Evolutionary conservation across 2,113 vertebrate genomes (phyloP).

Genomic region (Lethenteron reissneri): DNA sequence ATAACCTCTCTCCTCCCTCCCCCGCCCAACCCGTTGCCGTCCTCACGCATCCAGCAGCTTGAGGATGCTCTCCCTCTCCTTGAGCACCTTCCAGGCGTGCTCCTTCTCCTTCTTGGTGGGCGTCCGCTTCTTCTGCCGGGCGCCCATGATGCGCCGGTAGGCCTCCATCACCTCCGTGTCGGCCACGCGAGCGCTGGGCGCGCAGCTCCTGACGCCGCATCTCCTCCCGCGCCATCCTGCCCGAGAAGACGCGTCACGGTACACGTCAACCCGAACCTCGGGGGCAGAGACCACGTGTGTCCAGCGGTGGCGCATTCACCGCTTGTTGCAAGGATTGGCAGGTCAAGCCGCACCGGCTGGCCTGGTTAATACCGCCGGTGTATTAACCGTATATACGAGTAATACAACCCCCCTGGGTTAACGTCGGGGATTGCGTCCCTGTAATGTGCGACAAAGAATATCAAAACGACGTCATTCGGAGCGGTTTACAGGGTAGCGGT

Average conservation of each 20-base stretch:
- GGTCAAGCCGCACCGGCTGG: too few species aligned
- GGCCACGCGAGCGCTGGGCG: conserved; percentile 67
- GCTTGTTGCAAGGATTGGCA: too few species aligned
- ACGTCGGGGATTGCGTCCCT: too few species aligned
- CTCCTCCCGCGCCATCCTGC: conserved; percentile 71
- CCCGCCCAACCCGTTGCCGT: not conserved
- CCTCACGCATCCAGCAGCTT: conserved; percentile 61
- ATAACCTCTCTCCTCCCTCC: not conserved
- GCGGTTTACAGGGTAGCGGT: too few species aligned
- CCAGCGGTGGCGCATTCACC: too few species aligned
- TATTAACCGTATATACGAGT: too few species aligned
- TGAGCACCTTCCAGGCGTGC: conserved; percentile 86
- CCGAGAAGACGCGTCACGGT: not conserved
- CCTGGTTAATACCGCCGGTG: too few species aligned
- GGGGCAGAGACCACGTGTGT: too few species aligned
- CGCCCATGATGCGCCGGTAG: conserved; percentile 97
- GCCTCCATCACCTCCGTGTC: conserved; percentile 96
- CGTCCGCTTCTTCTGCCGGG: conserved; percentile 85
- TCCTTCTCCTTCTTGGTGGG: conserved; percentile 97
- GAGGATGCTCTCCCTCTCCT: conserved; percentile 84
- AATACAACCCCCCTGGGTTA: too few species aligned
- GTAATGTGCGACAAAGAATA: too few species aligned
- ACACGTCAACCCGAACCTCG: too few species aligned
- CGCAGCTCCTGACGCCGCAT: conserved; percentile 78
- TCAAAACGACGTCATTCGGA: too few species aligned